Evolutionary conservation across 2,888 invertebrate species (phyloP), one percentile per base, ranked within the genome.

Genomic region (Taenaris catops): DNA sequence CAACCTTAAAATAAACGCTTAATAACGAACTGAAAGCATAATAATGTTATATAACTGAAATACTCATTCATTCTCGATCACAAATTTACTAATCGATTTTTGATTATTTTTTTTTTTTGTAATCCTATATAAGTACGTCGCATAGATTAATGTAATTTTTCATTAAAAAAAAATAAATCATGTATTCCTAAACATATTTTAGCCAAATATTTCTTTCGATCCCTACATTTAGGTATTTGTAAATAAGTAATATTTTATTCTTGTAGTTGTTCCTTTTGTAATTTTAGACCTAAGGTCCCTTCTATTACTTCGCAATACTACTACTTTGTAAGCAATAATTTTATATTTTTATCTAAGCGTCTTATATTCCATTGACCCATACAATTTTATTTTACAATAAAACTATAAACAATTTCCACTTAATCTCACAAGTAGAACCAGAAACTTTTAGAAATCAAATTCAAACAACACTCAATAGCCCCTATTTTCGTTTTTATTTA

Each of bases 181-280:
- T 68, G 63, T 80, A 79, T 71, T 75, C 79, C 73, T 79, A 80
- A n/a, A 70, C 69, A 74, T 72, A 67, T 72, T 76, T 78, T 84
- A 86, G 81, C 83, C 84, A 86, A 86, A 84, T 80, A 79, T 80
- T 81, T 75, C 58, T 61, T 84, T 81, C 61, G 69, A 74, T 61
- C 65, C 65, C 53, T 74, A 73, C 49, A 49, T 61, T 67, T 78
- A 76, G 64, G 61, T 74, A 71, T 72, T 65, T 83, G 80, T 83
- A 83, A 71, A 84, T 81, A 31, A 9, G 31, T 31, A 80, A 66
- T 74, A 68, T 72, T 76, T 78, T 78, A 78, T 76, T 80, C 68
- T 70, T 67, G 75, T 83, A 79, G 78, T 68, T 55, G 67, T 76
- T 79, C 68, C 70, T 79, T 81, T 66, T 61, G 44, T 70, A 69